Evolutionary conservation across 2,113 vertebrate genomes (phyloP), one percentile per base, ranked within the genome.

Genomic region (Hippocampus barbouri): DNA sequence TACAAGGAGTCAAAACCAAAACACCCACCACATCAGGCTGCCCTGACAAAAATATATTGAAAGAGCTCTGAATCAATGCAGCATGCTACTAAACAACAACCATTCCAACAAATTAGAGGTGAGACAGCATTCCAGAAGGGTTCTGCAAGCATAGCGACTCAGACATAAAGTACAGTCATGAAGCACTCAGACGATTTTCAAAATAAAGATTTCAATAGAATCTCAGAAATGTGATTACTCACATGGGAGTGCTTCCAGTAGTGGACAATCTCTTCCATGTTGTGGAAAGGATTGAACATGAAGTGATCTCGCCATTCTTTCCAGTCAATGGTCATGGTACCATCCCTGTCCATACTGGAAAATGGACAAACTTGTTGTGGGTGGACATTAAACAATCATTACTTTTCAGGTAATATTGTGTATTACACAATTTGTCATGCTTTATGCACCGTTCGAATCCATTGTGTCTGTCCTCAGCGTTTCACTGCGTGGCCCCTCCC

Each of bases 221-320:
- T 38, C 2, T 27, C 11, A 62, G 6, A 16, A 49, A 51, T 4
- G 12, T 10, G 4, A 5, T 25, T 47, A 92, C 94, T 94, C 85
- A 98, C 96, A 62, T 94, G 94, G 21, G 96, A 95, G 85, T 95
- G 95, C 71, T 98, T 98, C 96, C 96, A 98, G 72, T 94, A 92
- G 45, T 91, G 91, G 80, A 94, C 76, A 57, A 98, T 96, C 83
- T 94, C 95, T 78, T 96, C 92, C 75, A 98, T 95, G 80, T 94
- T 94, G 80, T 93, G 90, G 71, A 92, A 92, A 20, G 94, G 94
- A 79, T 96, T 97, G 82, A 98, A 94, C 76, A 96, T 89, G 82
- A 97, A 97, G 75, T 97, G 94, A 78, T 97, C 94, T 25, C 95
- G 89, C 96, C 96, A 97, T 60, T 96, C 95, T 61, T 91, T 94